phyloP scores from a whole-genome alignment of 2,113 vertebrate species.

The Hepsetus odoe region DNA sequence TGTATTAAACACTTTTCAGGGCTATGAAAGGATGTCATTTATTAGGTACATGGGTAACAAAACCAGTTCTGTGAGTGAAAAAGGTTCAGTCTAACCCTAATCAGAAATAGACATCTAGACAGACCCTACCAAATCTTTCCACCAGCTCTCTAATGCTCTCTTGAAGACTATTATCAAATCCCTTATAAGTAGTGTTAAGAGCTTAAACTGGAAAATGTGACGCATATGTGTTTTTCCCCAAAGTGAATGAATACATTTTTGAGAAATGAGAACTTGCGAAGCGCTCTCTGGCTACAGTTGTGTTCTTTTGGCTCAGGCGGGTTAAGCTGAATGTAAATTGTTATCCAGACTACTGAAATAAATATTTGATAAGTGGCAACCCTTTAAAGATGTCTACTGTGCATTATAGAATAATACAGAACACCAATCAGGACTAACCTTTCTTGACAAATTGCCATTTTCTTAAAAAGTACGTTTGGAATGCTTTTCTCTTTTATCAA shows the following conservation, averaged over 20 bases:
- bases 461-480: too few relatives aligned
- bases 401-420: background rate
- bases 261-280: background rate
- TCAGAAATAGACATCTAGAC: background rate
- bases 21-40: background rate
- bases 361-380: background rate
- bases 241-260: background rate
- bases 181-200: background rate
- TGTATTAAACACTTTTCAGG: conserved; percentile 9
- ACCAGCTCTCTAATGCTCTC: background rate
- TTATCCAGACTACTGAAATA: background rate
- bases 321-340: background rate
- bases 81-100: background rate
- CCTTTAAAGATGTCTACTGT: conserved; percentile 8
- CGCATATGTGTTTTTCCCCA: background rate
- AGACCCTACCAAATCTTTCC: background rate
- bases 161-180: background rate
- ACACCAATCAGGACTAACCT: background rate
- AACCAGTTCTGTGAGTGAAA: background rate
- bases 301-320: background rate
- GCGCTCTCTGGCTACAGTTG: background rate
- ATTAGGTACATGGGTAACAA: background rate
- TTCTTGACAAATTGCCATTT: background rate
- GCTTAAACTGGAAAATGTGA: background rate
- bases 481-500: background rate